Base-by-base conservation (phyloP, 2,888 invertebrate genomes). In the Liodrosophila aerea region DNA sequence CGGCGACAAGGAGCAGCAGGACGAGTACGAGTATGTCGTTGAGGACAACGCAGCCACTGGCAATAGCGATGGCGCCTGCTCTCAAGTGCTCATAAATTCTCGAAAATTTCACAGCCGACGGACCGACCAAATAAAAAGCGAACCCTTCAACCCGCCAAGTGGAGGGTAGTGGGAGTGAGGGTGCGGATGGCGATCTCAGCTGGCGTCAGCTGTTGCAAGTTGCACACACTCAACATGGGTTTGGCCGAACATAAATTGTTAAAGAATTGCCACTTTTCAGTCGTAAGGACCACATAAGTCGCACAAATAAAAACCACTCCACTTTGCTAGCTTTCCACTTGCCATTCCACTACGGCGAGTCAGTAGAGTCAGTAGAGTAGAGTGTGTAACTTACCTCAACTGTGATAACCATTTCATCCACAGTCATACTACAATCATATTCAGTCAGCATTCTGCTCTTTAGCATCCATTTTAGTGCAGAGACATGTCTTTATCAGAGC, bases 31-130 rank as follows among this genome's bases (percentile, higher is more conserved):
- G 56, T 8, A 37, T 56, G 72, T 47, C 67, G 63, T 67, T 40
- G 73, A 47, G 73, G 57, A 57, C 69, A 63, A 37, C 73, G 60
- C 57, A 49, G 58, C 70, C 77, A 31, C 29, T 51, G 58, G 74
- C 77, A 31, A 33, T 51, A 33, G 12, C 53, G 57, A 64, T 77
- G 76, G 78, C 78, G 83, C 75, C 85, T 84, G 85, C 82, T 78
- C 67, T 82, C 82, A 85, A 87, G 87, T 84, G 86, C 78, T 74
- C 82, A 87, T 87, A 87, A 87, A 87, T 87, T 85, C 72, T 78
- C 85, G 82, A 82, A 81, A 81, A 70, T 81, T 82, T 82, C 82
- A 82, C 85, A 82, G 82, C 85, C 81, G 72, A 72, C 77, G 64
- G 64, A 75, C 75, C 66, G 64, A 71, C 76, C 63, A 81, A 74